Evolutionary conservation across 2,797 vertebrate species (phyloP), one percentile per base, ranked within the genome.

Genomic region (Philypnodon macrostomus): DNA sequence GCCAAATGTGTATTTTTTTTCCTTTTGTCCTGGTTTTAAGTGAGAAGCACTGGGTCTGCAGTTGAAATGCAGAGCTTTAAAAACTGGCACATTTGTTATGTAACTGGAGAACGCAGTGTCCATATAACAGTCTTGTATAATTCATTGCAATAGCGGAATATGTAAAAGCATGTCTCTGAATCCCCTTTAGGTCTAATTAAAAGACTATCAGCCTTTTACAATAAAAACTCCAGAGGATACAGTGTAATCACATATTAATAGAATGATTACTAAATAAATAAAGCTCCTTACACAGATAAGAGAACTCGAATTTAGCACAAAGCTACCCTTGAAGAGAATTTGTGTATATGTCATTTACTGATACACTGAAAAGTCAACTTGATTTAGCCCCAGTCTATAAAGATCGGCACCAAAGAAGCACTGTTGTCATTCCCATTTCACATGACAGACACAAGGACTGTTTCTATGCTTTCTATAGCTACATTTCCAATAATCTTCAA

Each of bases 151-250:
- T 59, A 13, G 66, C 68, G 51, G 71, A 84, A 83, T 74, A 77
- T 85, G 64, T 73, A 79, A 77, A 85, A 78, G 51, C 58, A 68
- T 35, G 36, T 37, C 53, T 79, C 61, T 67, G n/a, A 79, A 84
- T 85, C 71, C 83, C 82, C 85, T 80, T 81, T 73, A 82, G 85
- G 77, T 82, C 81, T 84, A 84, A 87, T 85, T 85, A 85, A 83
- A 80, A 73, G 70, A 78, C 68, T 69, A 83, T 81, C 77, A 77
- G 64, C 63, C 69, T 74, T 69, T 82, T 80, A 81, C 73, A 83
- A 81, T 70, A 53, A 73, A 52, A 70, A 79, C 77, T 77, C 73
- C 53, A 31, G 71, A 60, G 83, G 68, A 75, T 68, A 75, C 52
- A 50, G 67, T 55, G 69, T 82, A 85, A 85, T 87, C 75, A 78